Conservation (phyloP, 2,113 vertebrate genomes). For the Galbula dea region DNA sequence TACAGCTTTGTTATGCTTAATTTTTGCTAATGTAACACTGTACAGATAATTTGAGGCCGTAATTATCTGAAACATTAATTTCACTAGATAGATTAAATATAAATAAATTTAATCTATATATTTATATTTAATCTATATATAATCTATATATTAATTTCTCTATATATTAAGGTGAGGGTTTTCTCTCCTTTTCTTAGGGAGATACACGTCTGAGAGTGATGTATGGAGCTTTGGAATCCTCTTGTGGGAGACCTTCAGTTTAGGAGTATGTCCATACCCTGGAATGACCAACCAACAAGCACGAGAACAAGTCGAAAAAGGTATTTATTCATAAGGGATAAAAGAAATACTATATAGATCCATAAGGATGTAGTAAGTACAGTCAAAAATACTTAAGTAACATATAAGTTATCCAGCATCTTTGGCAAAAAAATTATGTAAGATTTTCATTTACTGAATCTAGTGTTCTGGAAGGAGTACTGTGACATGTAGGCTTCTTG, state of each 20-base stretch:
- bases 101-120: too few species aligned
- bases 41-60: neutral
- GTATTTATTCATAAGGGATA: conserved; percentile 42
- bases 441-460: neutral
- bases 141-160: too few species aligned
- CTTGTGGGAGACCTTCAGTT: conserved; percentile 96
- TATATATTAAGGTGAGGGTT: neutral
- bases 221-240: conserved; percentile 98
- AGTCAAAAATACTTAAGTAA: neutral
- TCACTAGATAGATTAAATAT: neutral
- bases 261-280: conserved; percentile 94
- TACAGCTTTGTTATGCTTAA: neutral
- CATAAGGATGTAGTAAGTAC: neutral
- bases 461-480: neutral
- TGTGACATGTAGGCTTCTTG: neutral
- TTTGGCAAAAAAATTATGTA: neutral
- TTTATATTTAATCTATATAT: too few species aligned
- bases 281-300: conserved; percentile 99
- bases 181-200: conserved; percentile 72
- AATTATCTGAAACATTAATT: neutral
- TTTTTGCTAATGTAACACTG: neutral
- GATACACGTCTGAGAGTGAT: conserved; percentile 97
- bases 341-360: neutral
- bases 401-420: neutral
- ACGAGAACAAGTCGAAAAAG: conserved; percentile 96